Evolutionary conservation across 2,113 vertebrate genomes (phyloP), one percentile per base, ranked within the genome.

Genomic region (Laterallus jamaicensis): DNA sequence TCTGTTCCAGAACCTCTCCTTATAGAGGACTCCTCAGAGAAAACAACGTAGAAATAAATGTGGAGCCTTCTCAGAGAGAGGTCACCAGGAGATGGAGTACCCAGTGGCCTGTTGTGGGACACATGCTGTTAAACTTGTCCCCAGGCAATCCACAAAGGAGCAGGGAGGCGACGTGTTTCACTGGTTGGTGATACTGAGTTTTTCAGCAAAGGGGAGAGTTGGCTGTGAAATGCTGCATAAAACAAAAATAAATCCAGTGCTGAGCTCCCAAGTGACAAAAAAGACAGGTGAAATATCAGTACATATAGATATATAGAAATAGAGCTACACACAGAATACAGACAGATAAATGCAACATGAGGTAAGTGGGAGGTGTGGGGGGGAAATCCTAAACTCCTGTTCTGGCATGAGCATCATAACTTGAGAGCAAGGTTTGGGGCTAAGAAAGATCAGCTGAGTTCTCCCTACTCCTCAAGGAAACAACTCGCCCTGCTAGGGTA

Each of bases 301-400:
- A 49, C 20, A 10, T 12, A 49, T 49, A 49, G 47, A 49, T 49
- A 49, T 21, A 49, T 49, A 49, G 49, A 49, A 49, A 49, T 49
- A 49, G 19, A 49, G 20, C 19, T 49, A 49, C 21, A 49, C 20
- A 22, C 49, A 49, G 49, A 49, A 49, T 49, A 49, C 49, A 49
- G 49, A 25, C 0, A 87, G 40, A 22, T 39, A 70, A 66, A 59
- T 71, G 15, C 26, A 63, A 6, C 2, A 2, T 25, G 50, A 82
- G n/a, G 10, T 55, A 9, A 3, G 1, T 12, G 8, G 10, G 6
- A 1, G 11, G 3, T 8, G 17, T 5, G 5, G 5, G 7, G 5
- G 10, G 40, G 29, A 18, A 58, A 58, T 39, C 29, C 18, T 44
- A 21, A 44, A 6, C 6, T 87, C 20, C 12, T 70, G 12, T 47